These are phyloP conservation scores for Rhabdomys pumilio DNA, from an alignment of 2,797 vertebrate species.

Conservation along the genomic window DNA sequence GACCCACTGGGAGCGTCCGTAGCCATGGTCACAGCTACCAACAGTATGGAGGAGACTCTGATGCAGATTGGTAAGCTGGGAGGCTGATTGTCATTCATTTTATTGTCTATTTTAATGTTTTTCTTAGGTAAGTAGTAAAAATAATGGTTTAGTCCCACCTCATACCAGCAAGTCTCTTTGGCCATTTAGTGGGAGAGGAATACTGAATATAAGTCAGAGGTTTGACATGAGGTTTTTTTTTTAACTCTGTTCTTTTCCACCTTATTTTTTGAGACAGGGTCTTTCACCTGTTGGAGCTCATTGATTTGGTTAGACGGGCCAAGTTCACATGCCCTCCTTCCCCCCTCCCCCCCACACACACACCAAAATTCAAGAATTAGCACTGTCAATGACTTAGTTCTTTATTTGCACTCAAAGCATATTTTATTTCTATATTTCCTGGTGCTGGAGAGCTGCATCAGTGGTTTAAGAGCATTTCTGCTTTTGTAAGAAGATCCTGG, in stretches of 20 bases:
- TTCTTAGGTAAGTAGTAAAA: slow-evolving; percentile 53
- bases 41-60: slow-evolving; percentile 99
- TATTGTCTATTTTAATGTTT: slow-evolving; percentile 51
- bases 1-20: slow-evolving; percentile 97
- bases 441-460: neutral
- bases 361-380: slow-evolving; percentile 53
- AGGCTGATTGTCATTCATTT: slow-evolving; percentile 23
- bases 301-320: neutral
- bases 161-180: slow-evolving; percentile 31
- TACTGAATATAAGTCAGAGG: neutral
- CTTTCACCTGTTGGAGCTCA: neutral
- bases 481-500: neutral
- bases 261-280: neutral
- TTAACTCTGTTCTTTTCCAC: neutral
- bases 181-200: neutral
- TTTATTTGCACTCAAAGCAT: slow-evolving; percentile 47
- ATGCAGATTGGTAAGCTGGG: slow-evolving; percentile 95
- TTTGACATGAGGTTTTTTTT: neutral
- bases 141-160: neutral
- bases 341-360: too few species aligned
- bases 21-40: slow-evolving; percentile 99
- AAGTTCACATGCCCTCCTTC: neutral
- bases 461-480: neutral
- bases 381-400: neutral
- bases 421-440: neutral